Evolutionary conservation across 2,888 invertebrate genomes (phyloP), one percentile per base, ranked within the genome.

Genomic region (Maniola hyperantus): DNA sequence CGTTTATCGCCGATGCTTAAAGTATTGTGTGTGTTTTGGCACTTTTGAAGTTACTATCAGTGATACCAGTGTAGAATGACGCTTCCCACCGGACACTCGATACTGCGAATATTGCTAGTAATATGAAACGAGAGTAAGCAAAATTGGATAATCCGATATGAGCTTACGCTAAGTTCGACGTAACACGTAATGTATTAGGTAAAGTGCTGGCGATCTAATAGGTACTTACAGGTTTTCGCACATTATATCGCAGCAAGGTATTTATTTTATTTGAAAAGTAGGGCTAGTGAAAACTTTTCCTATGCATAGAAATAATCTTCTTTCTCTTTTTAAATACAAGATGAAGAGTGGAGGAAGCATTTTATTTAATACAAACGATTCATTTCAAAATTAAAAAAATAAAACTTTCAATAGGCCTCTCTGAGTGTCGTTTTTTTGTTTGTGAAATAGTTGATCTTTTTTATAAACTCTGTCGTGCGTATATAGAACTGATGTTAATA

Each of bases 11-110:
- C 18, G 18, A 48, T n/a, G 7, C 15, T 48, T 8, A 48, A 48
- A 48, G 15, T 15, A 15, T 42, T 15, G 46, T 15, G 46, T 46
- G n/a, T 46, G 15, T 7, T n/a, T 48, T 48, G 48, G 18, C 18
- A 15, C 48, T 48, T 7, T 48, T 82, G 80, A 78, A 80, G 79
- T 79, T 76, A 72, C 72, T 76, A 76, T 74, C 76, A 66, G 80
- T 77, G 79, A 77, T 86, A 74, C 81, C 79, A 81, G 74, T 59
- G 48, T 55, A 58, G 55, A 59, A 26, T 57, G 55, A 64, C 59
- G 44, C 51, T 68, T 70, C 68, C 67, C 70, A 70, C 63, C 33
- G 51, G 65, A 53, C 51, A 63, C 46, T 39, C n/a, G 61, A 65
- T 36, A 65, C 48, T 55, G 58, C 59, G 26, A 62, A 65, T 67